These are phyloP conservation scores for Papilio dardanus DNA, from an alignment of 1,140 invertebrate species.

Conservation along the genomic window DNA sequence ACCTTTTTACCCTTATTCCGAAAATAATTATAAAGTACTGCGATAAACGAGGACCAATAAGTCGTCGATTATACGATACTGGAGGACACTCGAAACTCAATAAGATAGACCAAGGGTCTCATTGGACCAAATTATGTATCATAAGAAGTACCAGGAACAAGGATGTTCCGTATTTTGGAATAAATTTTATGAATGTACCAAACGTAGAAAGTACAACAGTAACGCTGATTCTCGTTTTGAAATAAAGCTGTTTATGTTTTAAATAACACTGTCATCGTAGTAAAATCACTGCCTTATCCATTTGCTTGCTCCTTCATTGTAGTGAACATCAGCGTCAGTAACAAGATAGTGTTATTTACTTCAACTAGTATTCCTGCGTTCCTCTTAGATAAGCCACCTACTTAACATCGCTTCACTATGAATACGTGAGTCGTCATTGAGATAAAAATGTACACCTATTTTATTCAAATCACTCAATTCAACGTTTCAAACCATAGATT, in stretches of 20 bases:
- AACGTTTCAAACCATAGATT: constrained; percentile 42
- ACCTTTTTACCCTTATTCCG: too few relatives aligned
- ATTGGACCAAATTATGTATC: too few relatives aligned
- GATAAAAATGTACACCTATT: constrained; percentile 49
- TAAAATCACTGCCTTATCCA: neutral
- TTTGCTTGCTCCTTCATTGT: constrained; percentile 3
- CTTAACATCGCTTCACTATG: constrained; percentile 41
- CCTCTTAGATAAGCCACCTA: constrained; percentile 35
- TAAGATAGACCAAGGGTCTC: too few relatives aligned
- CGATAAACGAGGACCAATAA: too few relatives aligned
- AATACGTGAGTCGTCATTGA: constrained; percentile 43
- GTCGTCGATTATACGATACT: too few relatives aligned
- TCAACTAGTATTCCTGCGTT: neutral
- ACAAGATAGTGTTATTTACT: constrained; percentile 30
- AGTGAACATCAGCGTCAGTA: constrained; percentile 4
- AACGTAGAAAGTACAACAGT: too few relatives aligned
- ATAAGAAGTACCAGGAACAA: too few relatives aligned
- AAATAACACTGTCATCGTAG: constrained; percentile 1
- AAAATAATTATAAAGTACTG: too few relatives aligned
- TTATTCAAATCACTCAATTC: constrained; percentile 58
- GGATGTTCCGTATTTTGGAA: too few relatives aligned
- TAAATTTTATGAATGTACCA: too few relatives aligned
- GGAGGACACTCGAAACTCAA: too few relatives aligned
- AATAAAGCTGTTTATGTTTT: neutral
- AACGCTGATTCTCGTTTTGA: too few relatives aligned